phyloP scores from a whole-genome alignment of 2,888 invertebrate species.

The Nomada flava region DNA sequence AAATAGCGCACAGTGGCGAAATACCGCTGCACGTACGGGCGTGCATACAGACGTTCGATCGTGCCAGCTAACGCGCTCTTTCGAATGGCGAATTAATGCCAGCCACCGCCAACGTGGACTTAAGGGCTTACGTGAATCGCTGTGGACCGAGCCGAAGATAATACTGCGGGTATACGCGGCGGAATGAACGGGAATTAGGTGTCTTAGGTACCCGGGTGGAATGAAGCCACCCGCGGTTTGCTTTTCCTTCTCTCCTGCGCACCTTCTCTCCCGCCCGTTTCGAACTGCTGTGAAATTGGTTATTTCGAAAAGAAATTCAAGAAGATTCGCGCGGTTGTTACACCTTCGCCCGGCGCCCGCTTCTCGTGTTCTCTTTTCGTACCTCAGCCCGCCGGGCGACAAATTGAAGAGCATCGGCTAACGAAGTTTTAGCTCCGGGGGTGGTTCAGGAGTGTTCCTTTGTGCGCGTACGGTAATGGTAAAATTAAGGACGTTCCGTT shows the following conservation, averaged over 20 bases:
- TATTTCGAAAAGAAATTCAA: background rate
- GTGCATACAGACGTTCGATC: background rate
- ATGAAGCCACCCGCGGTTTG: constrained; percentile 32
- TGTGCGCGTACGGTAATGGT: background rate
- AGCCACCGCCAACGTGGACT: constrained; percentile 51
- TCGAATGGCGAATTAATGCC: constrained; percentile 61
- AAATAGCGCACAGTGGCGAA: background rate
- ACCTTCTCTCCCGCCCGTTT: background rate
- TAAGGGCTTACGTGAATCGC: constrained; percentile 58
- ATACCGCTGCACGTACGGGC: background rate
- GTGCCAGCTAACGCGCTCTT: constrained; percentile 25
- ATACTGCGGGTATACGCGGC: constrained; percentile 58
- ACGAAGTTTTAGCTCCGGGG: constrained; percentile 4
- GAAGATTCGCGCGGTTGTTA: no score
- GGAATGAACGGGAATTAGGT: constrained; percentile 55
- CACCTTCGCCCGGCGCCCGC: no score
- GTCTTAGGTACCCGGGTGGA: constrained; percentile 35
- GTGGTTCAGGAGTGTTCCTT: background rate
- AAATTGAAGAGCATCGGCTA: background rate
- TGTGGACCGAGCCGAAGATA: constrained; percentile 60
- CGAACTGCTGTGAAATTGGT: background rate
- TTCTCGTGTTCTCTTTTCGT: no score
- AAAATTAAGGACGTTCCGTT: constrained; percentile 17
- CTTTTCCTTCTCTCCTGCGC: background rate
- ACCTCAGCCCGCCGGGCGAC: constrained; percentile 4